Evolutionary conservation across 2,113 vertebrate genomes (phyloP), one percentile per base, ranked within the genome.

Genomic region (Dendropsophus ebraccatus): DNA sequence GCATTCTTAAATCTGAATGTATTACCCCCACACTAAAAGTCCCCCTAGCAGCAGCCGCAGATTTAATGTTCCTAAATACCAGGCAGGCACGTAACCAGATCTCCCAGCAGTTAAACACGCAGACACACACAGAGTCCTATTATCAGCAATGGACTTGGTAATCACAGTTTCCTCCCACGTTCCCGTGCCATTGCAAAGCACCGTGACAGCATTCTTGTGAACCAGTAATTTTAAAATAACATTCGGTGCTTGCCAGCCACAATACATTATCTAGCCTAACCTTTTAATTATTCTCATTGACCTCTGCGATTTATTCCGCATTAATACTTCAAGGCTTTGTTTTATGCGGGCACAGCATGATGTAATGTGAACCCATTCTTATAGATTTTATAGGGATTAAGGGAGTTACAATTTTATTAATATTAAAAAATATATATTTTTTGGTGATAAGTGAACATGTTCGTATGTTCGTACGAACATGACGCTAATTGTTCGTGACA

Each of bases 191-290:
- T 3, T 67, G 16, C 16, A 28, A 7, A 21, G 25, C 25, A 67
- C 60, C 10, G 21, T 58, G 78, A 65, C 78, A 65, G 58, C 54
- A 21, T 69, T 50, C 45, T 16, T 23, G 49, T 52, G 49, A 83
- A 83, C 81, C 65, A 72, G 81, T 83, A 7, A 83, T 83, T 81
- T 54, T 5, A 54, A n/a, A 72, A 83, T 72, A 83, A 72, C 41
- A 72, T 83, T n/a, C 45, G 54, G 25, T 8, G 17, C 37, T 72
- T 83, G 81, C 81, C 65, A 67, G 30, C 54, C 81, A 21, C 65
- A 83, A 54, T 72, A 83, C 30, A 81, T 81, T 49, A 49, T 81
- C 16, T 28, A 23, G 37, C 25, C 19, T 54, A 54, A 30, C 49
- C 81, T 72, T 70, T 82, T 83, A 54, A 70, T 72, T 83, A 69